Conservation (phyloP, 64 coral and sea anemone species). For the Dendronephthya gigantea region DNA sequence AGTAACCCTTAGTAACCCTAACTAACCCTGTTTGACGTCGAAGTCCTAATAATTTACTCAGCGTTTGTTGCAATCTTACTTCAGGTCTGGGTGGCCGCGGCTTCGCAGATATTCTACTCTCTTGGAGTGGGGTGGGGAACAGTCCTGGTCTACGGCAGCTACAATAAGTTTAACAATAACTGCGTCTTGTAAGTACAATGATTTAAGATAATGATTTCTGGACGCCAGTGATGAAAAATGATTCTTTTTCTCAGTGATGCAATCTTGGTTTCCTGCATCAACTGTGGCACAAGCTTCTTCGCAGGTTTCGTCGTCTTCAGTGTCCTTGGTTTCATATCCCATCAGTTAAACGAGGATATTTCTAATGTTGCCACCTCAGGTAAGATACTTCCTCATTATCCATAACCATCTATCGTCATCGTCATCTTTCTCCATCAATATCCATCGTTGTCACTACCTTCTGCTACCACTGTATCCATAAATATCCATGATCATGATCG, state of each 20-base stretch:
- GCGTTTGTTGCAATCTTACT: no score
- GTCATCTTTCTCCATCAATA: background rate
- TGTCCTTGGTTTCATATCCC: slow-evolving; percentile 27
- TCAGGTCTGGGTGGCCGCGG: background rate
- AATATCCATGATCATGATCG: no score
- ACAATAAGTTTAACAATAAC: slow-evolving; percentile 2
- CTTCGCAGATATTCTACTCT: slow-evolving; percentile 1
- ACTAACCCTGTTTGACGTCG: no score
- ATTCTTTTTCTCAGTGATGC: background rate
- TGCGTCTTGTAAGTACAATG: background rate
- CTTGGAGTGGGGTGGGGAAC: background rate
- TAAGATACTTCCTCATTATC: background rate
- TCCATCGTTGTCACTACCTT: no score
- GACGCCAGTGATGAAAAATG: background rate
- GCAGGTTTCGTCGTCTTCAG: slow-evolving; percentile 44
- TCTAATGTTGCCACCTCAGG: slow-evolving; percentile 26
- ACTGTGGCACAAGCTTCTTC: slow-evolving; percentile 41
- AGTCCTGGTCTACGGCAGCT: background rate
- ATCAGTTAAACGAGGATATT: slow-evolving; percentile 2
- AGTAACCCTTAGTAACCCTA: no score
- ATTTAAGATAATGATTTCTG: no score
- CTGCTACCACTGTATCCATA: no score
- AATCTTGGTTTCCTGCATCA: slow-evolving; percentile 10
- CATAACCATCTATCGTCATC: background rate
- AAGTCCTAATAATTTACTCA: no score